A percentile compares a stretch with the other conserved stretches of the same genome.
These are phyloP conservation scores for Temnothorax nylanderi DNA, from an alignment of 1,140 invertebrate species.

Conservation along the genomic window DNA sequence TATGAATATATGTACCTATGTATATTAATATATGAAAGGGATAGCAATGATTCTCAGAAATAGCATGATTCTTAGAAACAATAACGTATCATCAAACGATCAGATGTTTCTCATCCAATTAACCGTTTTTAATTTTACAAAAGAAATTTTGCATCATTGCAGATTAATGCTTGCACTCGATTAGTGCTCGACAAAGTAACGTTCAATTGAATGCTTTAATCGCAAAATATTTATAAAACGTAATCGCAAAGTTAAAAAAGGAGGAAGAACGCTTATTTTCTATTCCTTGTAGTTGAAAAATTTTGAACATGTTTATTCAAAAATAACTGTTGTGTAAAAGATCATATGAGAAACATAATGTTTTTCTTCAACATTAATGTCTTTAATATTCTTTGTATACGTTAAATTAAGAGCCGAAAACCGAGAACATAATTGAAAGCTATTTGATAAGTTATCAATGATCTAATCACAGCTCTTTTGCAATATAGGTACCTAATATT, in stretches of 20 bases:
- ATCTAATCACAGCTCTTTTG: no score
- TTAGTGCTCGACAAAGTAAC: slow-evolving; percentile 72
- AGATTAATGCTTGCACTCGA: slow-evolving; percentile 60
- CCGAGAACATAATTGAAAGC: no score
- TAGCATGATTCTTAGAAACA: neutral
- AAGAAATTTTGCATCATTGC: slow-evolving; percentile 71
- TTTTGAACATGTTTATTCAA: neutral
- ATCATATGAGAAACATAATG: neutral
- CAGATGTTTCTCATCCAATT: slow-evolving; percentile 77
- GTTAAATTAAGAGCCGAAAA: neutral
- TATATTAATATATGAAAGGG: neutral
- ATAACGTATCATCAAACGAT: slow-evolving; percentile 61
- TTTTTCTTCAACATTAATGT: neutral
- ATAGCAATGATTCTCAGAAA: neutral
- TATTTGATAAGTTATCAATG: no score
- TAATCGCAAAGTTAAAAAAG: neutral
- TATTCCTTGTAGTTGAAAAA: neutral
- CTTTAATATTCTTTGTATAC: no score
- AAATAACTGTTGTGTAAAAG: neutral
- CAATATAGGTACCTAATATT: no score
- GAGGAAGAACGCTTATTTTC: neutral
- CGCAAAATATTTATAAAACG: slow-evolving; percentile 55
- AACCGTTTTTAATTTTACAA: slow-evolving; percentile 78
- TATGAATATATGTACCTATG: no score
- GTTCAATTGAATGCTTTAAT: slow-evolving; percentile 69